Percentiles rank a stretch among this genome's conserved stretches.
Conservation (phyloP, 2,888 invertebrate species). For the Drosophila fungiperda region DNA sequence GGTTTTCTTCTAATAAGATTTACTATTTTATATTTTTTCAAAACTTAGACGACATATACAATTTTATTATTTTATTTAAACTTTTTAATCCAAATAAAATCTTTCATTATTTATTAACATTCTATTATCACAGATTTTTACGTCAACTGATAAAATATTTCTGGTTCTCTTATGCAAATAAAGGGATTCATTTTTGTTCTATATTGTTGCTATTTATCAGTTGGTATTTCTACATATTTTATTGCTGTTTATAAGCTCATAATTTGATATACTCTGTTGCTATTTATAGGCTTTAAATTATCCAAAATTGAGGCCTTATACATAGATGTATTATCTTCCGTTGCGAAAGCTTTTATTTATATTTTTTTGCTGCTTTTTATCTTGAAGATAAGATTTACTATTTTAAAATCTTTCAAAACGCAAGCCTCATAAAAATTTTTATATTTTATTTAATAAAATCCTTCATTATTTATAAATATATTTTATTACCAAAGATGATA, state of each 20-base stretch:
- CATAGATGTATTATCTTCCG: not conserved
- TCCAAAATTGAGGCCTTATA: not conserved
- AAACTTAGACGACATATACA: too few relatives aligned
- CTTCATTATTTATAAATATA: not conserved
- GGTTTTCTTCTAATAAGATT: too few relatives aligned
- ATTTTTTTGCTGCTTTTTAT: too few relatives aligned
- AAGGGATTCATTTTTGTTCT: rapidly evolving
- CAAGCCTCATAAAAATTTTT: too few relatives aligned
- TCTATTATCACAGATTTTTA: not conserved
- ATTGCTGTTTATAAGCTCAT: not conserved
- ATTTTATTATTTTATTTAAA: too few relatives aligned
- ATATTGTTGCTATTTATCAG: not conserved
- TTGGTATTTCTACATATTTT: not conserved
- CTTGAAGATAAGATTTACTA: too few relatives aligned
- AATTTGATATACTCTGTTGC: not conserved
- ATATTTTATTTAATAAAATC: too few relatives aligned
- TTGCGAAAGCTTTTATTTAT: too few relatives aligned
- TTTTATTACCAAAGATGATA: too few relatives aligned
- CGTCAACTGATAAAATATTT: not conserved
- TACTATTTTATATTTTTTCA: too few relatives aligned
- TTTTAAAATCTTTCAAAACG: too few relatives aligned
- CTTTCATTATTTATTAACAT: not conserved
- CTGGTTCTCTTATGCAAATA: not conserved
- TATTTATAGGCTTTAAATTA: not conserved
- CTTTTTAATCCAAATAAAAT: too few relatives aligned